Base-by-base conservation (phyloP, 2,888 invertebrate genomes). In the Platycnemis pennipes region DNA sequence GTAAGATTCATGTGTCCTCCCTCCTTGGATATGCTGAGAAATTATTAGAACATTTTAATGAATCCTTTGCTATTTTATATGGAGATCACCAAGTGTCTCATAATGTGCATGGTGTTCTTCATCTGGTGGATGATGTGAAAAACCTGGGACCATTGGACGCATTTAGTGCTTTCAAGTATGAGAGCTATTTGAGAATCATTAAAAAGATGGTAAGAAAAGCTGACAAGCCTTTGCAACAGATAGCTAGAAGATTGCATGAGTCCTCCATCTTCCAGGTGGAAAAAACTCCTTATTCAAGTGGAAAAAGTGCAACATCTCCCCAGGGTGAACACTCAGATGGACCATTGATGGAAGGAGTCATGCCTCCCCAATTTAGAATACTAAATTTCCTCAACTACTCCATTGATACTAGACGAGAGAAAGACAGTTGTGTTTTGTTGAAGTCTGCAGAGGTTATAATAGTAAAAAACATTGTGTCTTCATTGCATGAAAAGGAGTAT, bases 131-230 rank as follows among this genome's bases (percentile, higher is more conserved):
- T 42, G 86, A 85, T 19, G 86, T 85, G 31, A 19, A 42, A 85
- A 85, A 85, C 7, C 16, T 37, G 7, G 86, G 86, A 19, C 31
- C 7, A 42, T 85, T 85, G 42, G 86, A 85, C 86, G 16, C 7
- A 7, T 85, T 85, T 85, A 85, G 86, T 19, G 86, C 86, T 42
- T 85, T 85, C 86, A 85, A 85, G 42, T 85, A 11, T 19, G 86
- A 85, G 42, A 37, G 37, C 19, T 85, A 37, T 42, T 19, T 85
- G 11, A 7, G 13, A 11, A 37, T 85, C 16, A 11, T 85, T 7
- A 85, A 85, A 19, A 85, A 19, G 42, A 37, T 7, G 11, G 7
- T 85, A 37, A 85, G 86, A 19, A 85, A 42, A 13, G 7, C 86
- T 37, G 42, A 85, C 11, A 85, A 19, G 42, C 86, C 86, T 37